A percentile compares a stretch with the other conserved stretches of the same genome.
Conservation (phyloP, 35 echinoderm and acorn worm species). For the Nesometra sesokonis region DNA sequence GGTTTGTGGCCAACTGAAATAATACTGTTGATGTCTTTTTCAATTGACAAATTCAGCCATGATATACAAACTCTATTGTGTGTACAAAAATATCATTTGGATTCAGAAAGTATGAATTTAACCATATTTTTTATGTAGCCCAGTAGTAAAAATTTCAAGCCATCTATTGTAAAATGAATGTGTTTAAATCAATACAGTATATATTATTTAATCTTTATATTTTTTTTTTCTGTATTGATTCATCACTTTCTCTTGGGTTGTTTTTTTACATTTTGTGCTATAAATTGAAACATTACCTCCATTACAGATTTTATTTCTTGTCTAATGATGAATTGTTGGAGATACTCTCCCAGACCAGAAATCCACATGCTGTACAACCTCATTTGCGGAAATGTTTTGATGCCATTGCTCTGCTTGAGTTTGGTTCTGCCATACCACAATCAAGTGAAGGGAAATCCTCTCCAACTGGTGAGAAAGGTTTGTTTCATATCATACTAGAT, state of each 20-base stretch:
- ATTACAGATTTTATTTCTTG: constrained; percentile 87
- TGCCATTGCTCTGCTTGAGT: constrained; percentile 80
- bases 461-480: constrained; percentile 86
- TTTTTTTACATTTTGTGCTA: not conserved
- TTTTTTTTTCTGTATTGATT: not conserved
- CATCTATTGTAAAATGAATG: too few relatives aligned
- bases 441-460: constrained; percentile 74
- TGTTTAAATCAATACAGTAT: too few relatives aligned
- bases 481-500: not conserved
- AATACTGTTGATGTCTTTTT: too few relatives aligned
- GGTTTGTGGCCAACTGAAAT: too few relatives aligned
- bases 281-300: not conserved
- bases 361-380: constrained; percentile 94
- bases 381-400: constrained; percentile 98
- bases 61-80: too few relatives aligned
- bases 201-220: not conserved
- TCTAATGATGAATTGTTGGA: constrained; percentile 96
- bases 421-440: constrained; percentile 56
- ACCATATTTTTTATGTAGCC: too few relatives aligned
- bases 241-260: not conserved
- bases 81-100: too few relatives aligned
- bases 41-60: too few relatives aligned
- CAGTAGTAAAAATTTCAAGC: too few relatives aligned
- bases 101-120: too few relatives aligned
- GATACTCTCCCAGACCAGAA: constrained; percentile 97